phyloP scores from a whole-genome alignment of 2,888 invertebrate species.

The Parasteatoda lunata region DNA sequence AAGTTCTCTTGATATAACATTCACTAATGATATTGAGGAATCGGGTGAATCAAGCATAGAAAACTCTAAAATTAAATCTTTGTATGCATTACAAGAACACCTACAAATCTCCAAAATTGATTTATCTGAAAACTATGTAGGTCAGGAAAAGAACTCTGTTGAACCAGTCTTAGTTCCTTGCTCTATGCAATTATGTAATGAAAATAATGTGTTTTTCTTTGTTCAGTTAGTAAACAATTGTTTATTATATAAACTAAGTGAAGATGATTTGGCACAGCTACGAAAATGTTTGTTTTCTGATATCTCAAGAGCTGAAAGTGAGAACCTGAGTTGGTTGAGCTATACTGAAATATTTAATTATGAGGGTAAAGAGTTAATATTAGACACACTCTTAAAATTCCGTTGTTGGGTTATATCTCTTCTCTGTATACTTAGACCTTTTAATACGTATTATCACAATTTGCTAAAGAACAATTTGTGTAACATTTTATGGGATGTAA shows the following conservation, averaged over 20 bases:
- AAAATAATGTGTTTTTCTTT: conserved; percentile 5
- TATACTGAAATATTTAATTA: conserved; percentile 17
- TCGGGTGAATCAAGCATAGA: neutral
- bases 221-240: conserved; percentile 12
- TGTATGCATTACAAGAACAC: too few species aligned
- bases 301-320: neutral
- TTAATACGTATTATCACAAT: conserved; percentile 16
- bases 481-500: conserved; percentile 24
- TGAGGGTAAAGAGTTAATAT: neutral
- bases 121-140: too few species aligned
- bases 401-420: conserved; percentile 24
- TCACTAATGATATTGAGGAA: neutral
- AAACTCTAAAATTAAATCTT: too few species aligned
- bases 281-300: conserved; percentile 16
- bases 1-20: neutral
- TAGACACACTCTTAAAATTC: neutral
- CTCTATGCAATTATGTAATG: neutral
- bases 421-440: conserved; percentile 1
- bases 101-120: too few species aligned
- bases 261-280: neutral
- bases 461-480: conserved; percentile 8
- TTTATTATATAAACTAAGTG: neutral
- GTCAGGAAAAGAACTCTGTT: too few species aligned
- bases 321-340: conserved; percentile 13
- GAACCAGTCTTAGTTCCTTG: too few species aligned